These are phyloP conservation scores for Orthosia gracilis DNA, from an alignment of 2,888 invertebrate genomes.

Conservation along the genomic window DNA sequence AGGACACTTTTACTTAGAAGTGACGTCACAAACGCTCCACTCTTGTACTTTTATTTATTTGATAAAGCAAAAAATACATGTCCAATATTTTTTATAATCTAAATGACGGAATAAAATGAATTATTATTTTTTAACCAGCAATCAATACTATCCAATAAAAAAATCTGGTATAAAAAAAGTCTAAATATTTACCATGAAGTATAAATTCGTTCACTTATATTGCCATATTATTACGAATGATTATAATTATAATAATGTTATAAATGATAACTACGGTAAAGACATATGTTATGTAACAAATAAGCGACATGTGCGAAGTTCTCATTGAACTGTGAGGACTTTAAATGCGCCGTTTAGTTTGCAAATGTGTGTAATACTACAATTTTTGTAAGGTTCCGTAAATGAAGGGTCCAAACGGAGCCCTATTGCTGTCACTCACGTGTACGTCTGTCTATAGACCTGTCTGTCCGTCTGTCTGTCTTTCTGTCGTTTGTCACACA, in stretches of 20 bases:
- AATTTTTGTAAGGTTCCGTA: background rate
- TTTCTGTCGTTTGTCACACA: too few species aligned
- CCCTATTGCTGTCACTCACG: too few species aligned
- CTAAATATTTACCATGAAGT: background rate
- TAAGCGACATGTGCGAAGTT: constrained; percentile 30
- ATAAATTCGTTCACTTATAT: background rate
- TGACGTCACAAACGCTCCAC: too few species aligned
- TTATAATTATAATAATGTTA: constrained; percentile 1
- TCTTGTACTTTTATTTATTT: too few species aligned
- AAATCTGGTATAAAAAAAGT: too few species aligned
- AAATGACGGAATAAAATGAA: background rate
- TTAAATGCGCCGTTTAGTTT: constrained; percentile 2
- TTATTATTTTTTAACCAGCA: background rate
- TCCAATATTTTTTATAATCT: too few species aligned
- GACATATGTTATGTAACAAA: constrained; percentile 35
- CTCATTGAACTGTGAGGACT: background rate
- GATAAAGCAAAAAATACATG: too few species aligned
- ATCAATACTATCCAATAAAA: too few species aligned
- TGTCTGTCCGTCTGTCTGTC: too few species aligned
- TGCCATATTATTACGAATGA: background rate
- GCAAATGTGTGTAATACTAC: background rate
- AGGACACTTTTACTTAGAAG: too few species aligned
- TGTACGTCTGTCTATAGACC: too few species aligned
- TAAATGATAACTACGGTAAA: background rate
- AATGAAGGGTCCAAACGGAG: too few species aligned